phyloP scores from a whole-genome alignment of 2,888 invertebrate genomes.

The Phortica magna region DNA sequence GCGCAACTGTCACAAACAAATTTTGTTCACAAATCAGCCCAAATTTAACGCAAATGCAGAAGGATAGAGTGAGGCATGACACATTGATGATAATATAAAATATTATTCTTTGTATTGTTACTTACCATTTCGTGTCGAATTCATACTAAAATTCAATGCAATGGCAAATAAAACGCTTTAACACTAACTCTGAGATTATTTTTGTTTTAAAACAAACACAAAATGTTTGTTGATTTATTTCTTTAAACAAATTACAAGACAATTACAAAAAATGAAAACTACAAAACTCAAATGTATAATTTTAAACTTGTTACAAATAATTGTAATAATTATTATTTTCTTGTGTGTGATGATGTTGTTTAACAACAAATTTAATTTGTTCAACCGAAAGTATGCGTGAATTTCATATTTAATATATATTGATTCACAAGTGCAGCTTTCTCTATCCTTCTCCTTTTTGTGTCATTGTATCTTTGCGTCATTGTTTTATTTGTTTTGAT shows the following conservation, averaged over 20 bases:
- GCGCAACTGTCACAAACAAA: neutral
- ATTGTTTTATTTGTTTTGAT: conserved; percentile 41
- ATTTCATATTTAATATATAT: conserved; percentile 46
- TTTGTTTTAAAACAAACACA: conserved; percentile 15
- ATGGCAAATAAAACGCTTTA: conserved; percentile 65
- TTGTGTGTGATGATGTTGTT: conserved; percentile 36
- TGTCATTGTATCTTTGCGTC: conserved; percentile 48
- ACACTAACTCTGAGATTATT: conserved; percentile 39
- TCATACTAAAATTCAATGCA: conserved; percentile 47
- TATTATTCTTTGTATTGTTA: conserved; percentile 40
- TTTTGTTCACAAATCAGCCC: conserved; percentile 29
- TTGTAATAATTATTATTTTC: conserved; percentile 27
- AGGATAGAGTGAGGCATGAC: conserved; percentile 80
- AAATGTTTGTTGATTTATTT: conserved; percentile 36
- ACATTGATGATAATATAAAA: conserved; percentile 48
- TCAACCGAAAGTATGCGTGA: conserved; percentile 32
- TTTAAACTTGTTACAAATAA: conserved; percentile 11
- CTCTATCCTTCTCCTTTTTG: conserved; percentile 77
- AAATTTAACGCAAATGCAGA: conserved; percentile 79
- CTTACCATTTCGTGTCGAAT: conserved; percentile 61
- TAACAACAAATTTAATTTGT: conserved; percentile 40
- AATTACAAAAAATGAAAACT: conserved; percentile 20
- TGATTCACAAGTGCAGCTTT: conserved; percentile 56
- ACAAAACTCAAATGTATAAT: conserved; percentile 4
- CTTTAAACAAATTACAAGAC: conserved; percentile 34